phyloP scores from a whole-genome alignment of 1,140 invertebrate species.

The Ostrea edulis region DNA sequence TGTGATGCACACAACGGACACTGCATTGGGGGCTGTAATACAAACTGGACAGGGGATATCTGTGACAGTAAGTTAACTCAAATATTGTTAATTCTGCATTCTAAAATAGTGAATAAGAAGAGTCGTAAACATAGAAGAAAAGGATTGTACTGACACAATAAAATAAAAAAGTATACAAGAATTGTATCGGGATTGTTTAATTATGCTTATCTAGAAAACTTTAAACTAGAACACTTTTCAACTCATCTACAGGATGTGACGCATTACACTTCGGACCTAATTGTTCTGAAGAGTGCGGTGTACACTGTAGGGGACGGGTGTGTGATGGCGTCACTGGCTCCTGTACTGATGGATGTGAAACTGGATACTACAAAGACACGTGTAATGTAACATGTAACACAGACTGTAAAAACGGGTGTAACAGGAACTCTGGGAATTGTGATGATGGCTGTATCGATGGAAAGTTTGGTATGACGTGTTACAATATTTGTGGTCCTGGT shows the following conservation, averaged over 20 bases:
- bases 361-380: background rate
- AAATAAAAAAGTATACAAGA: no score
- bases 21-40: background rate
- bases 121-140: no score
- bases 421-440: background rate
- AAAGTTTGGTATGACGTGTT: background rate
- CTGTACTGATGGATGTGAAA: background rate
- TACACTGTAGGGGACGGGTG: background rate
- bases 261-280: background rate
- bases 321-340: background rate
- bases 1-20: no score
- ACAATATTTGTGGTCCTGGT: background rate
- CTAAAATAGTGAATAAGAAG: no score
- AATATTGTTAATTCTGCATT: no score
- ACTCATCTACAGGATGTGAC: background rate
- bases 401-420: background rate
- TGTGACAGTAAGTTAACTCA: background rate
- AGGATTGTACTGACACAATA: no score
- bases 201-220: no score
- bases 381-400: background rate
- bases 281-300: background rate
- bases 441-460: background rate
- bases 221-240: no score
- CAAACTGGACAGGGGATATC: background rate
- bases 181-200: no score